These are phyloP conservation scores for Choristoneura rosaceana DNA, from an alignment of 2,888 invertebrate genomes.

Conservation along the genomic window DNA sequence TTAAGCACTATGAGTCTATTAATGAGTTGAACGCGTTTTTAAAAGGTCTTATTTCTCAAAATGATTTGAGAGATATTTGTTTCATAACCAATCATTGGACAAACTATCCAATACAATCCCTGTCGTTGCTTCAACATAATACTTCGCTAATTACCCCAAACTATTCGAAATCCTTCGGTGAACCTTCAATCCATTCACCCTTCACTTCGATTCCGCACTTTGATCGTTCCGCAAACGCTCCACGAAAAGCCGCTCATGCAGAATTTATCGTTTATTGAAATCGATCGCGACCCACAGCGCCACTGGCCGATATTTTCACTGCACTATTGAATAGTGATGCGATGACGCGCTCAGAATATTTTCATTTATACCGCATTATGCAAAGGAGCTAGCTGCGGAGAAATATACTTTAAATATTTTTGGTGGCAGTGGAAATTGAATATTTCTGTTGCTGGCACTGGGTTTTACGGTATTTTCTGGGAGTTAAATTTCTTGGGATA, in stretches of 20 bases:
- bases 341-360: slow-evolving; percentile 44
- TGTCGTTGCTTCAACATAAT: too few species aligned
- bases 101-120: too few species aligned
- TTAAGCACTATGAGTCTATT: too few species aligned
- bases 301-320: slow-evolving; percentile 56
- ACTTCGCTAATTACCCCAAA: background rate
- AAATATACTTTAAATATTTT: slow-evolving; percentile 35
- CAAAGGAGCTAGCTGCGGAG: slow-evolving; percentile 23
- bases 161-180: slow-evolving; percentile 7
- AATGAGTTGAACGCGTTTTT: too few species aligned
- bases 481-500: too few species aligned
- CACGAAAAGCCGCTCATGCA: slow-evolving; percentile 63
- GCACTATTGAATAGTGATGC: slow-evolving; percentile 57
- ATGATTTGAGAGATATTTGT: too few species aligned
- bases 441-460: background rate
- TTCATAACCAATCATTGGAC: too few species aligned
- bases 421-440: slow-evolving; percentile 17
- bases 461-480: background rate
- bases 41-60: too few species aligned
- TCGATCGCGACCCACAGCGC: slow-evolving; percentile 57
- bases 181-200: slow-evolving; percentile 13
- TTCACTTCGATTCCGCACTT: slow-evolving; percentile 53
- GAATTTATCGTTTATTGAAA: slow-evolving; percentile 80
- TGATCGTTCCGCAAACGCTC: slow-evolving; percentile 61
- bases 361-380: slow-evolving; percentile 38